Base-by-base conservation (phyloP, 2,113 vertebrate species). In the Bostrychus sinensis region DNA sequence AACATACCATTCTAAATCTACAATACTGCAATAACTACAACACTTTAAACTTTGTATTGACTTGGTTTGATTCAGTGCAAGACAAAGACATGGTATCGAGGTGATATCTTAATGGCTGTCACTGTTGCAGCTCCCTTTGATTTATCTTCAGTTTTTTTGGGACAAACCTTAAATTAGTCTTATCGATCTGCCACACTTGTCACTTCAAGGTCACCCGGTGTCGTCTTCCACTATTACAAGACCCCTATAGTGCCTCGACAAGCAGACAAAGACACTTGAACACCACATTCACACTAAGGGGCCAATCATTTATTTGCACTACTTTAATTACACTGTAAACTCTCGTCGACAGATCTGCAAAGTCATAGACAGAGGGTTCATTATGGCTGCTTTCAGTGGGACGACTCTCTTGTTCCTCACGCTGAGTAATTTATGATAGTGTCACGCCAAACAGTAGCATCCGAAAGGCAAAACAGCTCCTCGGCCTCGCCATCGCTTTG, bases 301-400 rank as follows among this genome's bases (percentile, higher is more conserved):
- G 54, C 53, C 63, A 42, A 69, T 71, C n/a, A 39, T 58, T 68
- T 54, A 73, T 71, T 76, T 67, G 73, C 43, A 14, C 17, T 13
- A 5, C 16, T 36, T 54, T 26, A 82, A 85, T 82, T 73, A 71
- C 43, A 38, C 22, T 45, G 45, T 67, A 48, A 26, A 59, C 45
- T 50, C 48, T 59, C 28, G 13, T 10, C 59, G 41, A 56, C 34
- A 46, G 51, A 11, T 66, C 5, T 28, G 43, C 56, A 50, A 41
- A 25, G 53, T 51, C 48, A 46, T 1, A 19, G 70, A 64, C 59
- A 58, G 54, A 72, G 37, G 50, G 62, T 55, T 62, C 36, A 41
- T 66, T 22, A 38, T 16, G n/a, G 22, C 25, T 16, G 37, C 51
- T 69, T 65, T 43, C 16, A 25, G 43, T 7, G 28, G 76, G 56